These are phyloP conservation scores for Furcula furcula DNA, from an alignment of 2,888 invertebrate genomes.

Conservation along the genomic window DNA sequence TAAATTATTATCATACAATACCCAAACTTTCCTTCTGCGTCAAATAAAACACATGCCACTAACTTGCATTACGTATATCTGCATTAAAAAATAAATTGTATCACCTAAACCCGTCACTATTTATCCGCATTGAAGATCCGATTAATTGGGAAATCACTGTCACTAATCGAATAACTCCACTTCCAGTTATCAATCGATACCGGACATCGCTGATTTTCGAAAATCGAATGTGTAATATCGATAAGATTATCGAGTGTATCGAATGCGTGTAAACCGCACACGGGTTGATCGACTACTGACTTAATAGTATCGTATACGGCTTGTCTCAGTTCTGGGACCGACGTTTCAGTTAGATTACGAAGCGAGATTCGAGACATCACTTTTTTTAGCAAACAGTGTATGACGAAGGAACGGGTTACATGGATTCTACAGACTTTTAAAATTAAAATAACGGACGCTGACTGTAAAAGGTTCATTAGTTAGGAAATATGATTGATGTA, in stretches of 20 bases:
- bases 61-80: conserved; percentile 26
- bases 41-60: conserved; percentile 25
- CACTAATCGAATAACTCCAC: conserved; percentile 37
- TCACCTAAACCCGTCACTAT: conserved; percentile 33
- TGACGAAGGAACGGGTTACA: conserved; percentile 24
- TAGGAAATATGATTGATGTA: background rate
- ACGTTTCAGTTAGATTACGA: conserved; percentile 60
- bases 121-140: conserved; percentile 29
- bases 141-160: conserved; percentile 35
- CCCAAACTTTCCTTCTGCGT: conserved; percentile 15
- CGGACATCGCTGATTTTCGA: conserved; percentile 39
- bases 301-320: conserved; percentile 39
- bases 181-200: conserved; percentile 33
- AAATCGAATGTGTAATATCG: conserved; percentile 24
- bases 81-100: conserved; percentile 27
- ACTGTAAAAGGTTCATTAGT: conserved; percentile 17
- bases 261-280: conserved; percentile 61
- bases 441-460: conserved; percentile 15
- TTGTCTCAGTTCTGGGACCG: conserved; percentile 37
- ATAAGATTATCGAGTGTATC: conserved; percentile 30
- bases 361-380: conserved; percentile 40
- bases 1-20: conserved; percentile 21
- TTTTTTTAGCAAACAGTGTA: conserved; percentile 35
- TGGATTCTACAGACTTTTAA: conserved; percentile 12
- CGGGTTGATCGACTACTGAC: conserved; percentile 63